Evolutionary conservation across 2,888 invertebrate species (phyloP), one percentile per base, ranked within the genome.

Genomic region (Helobdella robusta): DNA sequence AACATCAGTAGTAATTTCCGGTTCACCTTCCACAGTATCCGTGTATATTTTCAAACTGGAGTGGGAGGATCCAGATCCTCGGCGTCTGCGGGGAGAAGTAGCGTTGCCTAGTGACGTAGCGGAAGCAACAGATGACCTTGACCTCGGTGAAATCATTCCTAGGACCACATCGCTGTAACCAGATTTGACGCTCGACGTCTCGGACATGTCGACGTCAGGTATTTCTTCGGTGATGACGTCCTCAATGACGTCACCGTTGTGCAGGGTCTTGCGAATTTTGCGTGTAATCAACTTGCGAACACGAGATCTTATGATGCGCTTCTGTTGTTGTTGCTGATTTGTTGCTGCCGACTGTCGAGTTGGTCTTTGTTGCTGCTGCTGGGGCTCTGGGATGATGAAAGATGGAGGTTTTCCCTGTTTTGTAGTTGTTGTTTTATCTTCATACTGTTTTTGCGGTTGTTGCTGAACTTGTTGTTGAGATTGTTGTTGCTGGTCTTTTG

Each of bases 171-270:
- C 68, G 40, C 67, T 67, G n/a, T 67, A 34, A 46, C 68, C 68
- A 2, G 69, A 70, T 25, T 60, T 36, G 44, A 68, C 32, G 66
- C 68, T 68, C 1, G 66, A 66, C 6, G 66, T 69, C 23, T 70
- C 70, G 0, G 69, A 67, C 25, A 66, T 61, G n/a, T 70, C 71
- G 18, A 63, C 54, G 34, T 70, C 70, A 20, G 69, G 70, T 8
- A 70, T 60, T 65, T 70, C 68, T 67, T 70, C 68, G 20, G 63
- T 68, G 30, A 73, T 73, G 35, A 70, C 68, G 59, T 70, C 70
- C 48, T 72, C 72, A 11, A 68, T 69, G 5, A 70, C 60, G 30
- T 69, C 67, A 1, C 70, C 69, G 46, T 70, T 68, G 44, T 70
- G 67, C 20, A 70, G 71, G n/a, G 69, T 65, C 58, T 64, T 61